phyloP scores from a whole-genome alignment of 2,113 vertebrate genomes.

The Chionis minor region DNA sequence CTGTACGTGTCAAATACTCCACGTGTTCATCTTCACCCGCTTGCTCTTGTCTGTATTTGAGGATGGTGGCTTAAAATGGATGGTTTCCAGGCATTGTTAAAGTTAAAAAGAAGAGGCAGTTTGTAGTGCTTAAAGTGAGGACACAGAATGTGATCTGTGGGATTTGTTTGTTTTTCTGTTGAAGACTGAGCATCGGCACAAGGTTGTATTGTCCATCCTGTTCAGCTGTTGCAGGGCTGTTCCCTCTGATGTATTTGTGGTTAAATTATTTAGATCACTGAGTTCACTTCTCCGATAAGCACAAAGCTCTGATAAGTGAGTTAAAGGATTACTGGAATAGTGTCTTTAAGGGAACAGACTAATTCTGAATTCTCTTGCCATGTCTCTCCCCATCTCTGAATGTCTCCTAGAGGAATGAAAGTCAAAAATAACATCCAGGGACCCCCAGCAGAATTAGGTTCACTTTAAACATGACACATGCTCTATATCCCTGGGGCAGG shows the following conservation, averaged over 20 bases:
- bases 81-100: not conserved
- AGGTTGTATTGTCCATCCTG: not conserved
- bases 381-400: not conserved
- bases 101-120: not conserved
- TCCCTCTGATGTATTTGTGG: not conserved
- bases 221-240: not conserved
- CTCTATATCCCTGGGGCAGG: slow-evolving; percentile 33
- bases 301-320: not conserved
- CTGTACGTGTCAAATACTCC: not conserved
- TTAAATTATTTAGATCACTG: not conserved
- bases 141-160: rapidly evolving
- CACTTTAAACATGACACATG: slow-evolving; percentile 26
- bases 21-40: rapidly evolving
- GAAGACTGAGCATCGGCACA: not conserved
- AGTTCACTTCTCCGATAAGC: not conserved
- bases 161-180: not conserved
- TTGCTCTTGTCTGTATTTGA: not conserved
- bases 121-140: not conserved
- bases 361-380: not conserved
- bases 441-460: slow-evolving; percentile 11
- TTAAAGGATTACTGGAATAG: not conserved
- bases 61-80: not conserved
- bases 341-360: not conserved
- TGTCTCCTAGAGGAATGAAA: not conserved
- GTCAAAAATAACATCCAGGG: slow-evolving; percentile 21